Conservation (phyloP, 1,140 invertebrate genomes). For the Drosophila busckii region DNA sequence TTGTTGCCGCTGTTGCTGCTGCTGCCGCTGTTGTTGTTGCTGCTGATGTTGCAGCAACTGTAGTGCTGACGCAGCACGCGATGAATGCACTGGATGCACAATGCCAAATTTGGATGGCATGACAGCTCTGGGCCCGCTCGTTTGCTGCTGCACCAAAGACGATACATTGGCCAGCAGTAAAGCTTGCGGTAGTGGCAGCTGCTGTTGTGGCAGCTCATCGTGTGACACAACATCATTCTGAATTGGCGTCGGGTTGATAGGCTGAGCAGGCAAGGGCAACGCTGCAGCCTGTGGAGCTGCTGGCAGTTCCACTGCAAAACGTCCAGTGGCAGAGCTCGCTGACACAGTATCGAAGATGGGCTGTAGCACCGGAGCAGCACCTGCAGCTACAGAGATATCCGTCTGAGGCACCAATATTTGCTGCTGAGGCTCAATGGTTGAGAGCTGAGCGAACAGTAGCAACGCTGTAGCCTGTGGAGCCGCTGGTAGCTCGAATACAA, state of each 20-base stretch:
- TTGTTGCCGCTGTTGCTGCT: constrained; percentile 30
- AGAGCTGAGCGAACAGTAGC: too few relatives aligned
- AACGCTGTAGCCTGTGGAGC: too few relatives aligned
- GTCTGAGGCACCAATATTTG: constrained; percentile 51
- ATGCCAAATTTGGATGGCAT: constrained; percentile 42
- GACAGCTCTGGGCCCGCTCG: constrained; percentile 27
- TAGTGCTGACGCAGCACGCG: constrained; percentile 42
- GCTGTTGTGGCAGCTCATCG: constrained; percentile 55
- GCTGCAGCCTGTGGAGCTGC: constrained; percentile 59
- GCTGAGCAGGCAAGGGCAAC: constrained; percentile 72
- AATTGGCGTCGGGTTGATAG: constrained; percentile 67
- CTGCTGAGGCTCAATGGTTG: constrained; percentile 46
- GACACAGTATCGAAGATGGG: constrained; percentile 75
- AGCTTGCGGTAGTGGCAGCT: constrained; percentile 50
- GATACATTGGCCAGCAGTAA: constrained; percentile 53
- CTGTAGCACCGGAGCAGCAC: constrained; percentile 42
- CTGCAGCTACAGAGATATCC: constrained; percentile 49
- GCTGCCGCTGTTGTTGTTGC: constrained; percentile 25
- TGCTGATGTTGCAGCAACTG: constrained; percentile 47
- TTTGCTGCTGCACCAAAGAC: constrained; percentile 52
- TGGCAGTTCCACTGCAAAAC: constrained; percentile 59
- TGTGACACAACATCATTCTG: constrained; percentile 73
- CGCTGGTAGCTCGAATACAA: too few relatives aligned
- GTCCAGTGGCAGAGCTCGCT: constrained; percentile 55
- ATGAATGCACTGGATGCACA: constrained; percentile 49